A percentile compares a stretch with the other conserved stretches of the same genome.
Conservation (phyloP, 2,797 vertebrate genomes). For the Champsocephalus esox region DNA sequence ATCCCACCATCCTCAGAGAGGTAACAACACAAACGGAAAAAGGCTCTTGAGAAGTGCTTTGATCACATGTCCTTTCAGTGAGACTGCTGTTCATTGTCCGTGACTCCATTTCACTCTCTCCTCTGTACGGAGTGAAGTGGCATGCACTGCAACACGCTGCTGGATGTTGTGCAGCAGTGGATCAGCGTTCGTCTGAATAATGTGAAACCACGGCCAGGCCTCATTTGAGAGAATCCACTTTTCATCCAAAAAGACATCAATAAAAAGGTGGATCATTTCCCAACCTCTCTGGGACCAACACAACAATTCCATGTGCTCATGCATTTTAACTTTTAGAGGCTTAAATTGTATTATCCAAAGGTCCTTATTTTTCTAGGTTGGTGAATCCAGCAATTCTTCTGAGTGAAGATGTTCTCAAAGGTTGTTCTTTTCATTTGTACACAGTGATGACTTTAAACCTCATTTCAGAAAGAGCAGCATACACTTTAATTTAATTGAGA, state of each 20-base stretch:
- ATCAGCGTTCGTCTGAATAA: constrained; percentile 39
- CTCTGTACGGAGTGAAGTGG: constrained; percentile 28
- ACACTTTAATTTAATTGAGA: neutral
- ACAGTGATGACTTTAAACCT: neutral
- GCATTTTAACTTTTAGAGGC: constrained; percentile 45
- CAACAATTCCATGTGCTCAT: constrained; percentile 52
- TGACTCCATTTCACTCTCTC: constrained; percentile 62
- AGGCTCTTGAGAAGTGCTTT: constrained; percentile 56
- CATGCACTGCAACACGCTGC: constrained; percentile 17
- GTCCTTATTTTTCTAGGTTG: constrained; percentile 38
- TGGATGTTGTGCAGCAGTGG: constrained; percentile 15
- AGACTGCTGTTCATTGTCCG: constrained; percentile 39
- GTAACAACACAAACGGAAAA: constrained; percentile 47
- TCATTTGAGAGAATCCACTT: constrained; percentile 54
- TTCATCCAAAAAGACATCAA: constrained; percentile 50
- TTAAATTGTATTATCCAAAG: constrained; percentile 56
- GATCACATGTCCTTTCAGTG: constrained; percentile 53
- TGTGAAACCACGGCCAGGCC: constrained; percentile 49
- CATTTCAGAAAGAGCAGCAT: neutral
- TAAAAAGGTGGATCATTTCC: constrained; percentile 53
- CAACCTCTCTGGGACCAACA: constrained; percentile 22
- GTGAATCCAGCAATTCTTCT: constrained; percentile 41
- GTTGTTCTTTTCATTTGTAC: constrained; percentile 24
- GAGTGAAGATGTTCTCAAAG: constrained; percentile 29
- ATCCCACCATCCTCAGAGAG: constrained; percentile 50